Evolutionary conservation across 2,888 invertebrate species (phyloP), one percentile per base, ranked within the genome.

Genomic region (Pandemis cinnamomeana): DNA sequence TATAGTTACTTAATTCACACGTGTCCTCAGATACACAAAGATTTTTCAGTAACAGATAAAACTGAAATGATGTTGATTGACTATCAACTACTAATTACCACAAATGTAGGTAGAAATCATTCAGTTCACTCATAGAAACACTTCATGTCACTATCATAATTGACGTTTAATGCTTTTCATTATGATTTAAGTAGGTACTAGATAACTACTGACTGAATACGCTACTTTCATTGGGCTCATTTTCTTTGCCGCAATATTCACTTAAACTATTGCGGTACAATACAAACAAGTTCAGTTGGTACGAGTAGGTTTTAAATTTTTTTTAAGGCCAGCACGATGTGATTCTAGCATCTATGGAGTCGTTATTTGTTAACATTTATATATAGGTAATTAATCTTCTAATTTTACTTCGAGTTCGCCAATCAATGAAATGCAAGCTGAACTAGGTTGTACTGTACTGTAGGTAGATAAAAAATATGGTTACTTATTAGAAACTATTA

Each of bases 161-260:
- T 46, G 42, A 15, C 51, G 41, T 51, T 48, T 11, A 48, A 27
- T 10, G 66, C 63, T 63, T 46, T 66, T 66, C 64, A 46, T 20
- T 46, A 15, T 15, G 53, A 53, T 6, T n/a, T 55, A 55, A 20
- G 8, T 55, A 55, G 8, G 8, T 55, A 20, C 13, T 15, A 46
- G 11, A 46, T 46, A 46, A 10, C 46, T 44, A 44, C n/a, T 41
- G n/a, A 62, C n/a, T 61, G n/a, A 62, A 53, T 27, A 42, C n/a
- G 7, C 41, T n/a, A 42, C 6, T 27, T 13, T 36, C 7, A 53
- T 58, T 58, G 7, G 11, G 5, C 20, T 58, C 27, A 10, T 46
- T 62, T 44, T 62, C 5, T 62, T 62, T 44, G 8, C 4, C 11
- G 7, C 20, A 6, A 20, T 1, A 62, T 44, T 7, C 7, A 61